Evolutionary conservation across 2,797 vertebrate species (phyloP).

Genomic region (Centroberyx gerrardi): DNA sequence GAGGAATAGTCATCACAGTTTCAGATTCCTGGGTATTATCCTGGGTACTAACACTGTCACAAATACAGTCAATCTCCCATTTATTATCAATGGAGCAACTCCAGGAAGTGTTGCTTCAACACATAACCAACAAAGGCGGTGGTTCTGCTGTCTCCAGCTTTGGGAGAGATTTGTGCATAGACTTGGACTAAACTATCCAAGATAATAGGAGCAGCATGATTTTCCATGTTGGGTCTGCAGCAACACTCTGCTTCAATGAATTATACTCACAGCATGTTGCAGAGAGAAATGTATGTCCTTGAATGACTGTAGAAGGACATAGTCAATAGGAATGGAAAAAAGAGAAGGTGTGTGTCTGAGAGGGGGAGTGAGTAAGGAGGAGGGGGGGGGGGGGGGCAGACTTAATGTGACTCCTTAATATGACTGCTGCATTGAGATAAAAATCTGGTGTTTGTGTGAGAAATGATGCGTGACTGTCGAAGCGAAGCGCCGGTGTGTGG

Average conservation of each 20-base stretch:
- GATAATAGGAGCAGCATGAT: neutral
- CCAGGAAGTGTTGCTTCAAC: neutral
- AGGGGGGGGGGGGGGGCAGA: neutral
- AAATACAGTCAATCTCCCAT: no score
- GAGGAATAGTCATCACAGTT: no score
- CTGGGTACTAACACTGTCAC: neutral
- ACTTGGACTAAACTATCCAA: neutral
- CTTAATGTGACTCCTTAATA: conserved; percentile 19
- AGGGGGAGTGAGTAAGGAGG: neutral
- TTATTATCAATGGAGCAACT: neutral
- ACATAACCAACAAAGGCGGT: neutral
- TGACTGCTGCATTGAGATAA: conserved; percentile 29
- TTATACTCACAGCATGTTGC: neutral
- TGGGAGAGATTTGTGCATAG: neutral
- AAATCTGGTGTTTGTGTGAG: conserved; percentile 28
- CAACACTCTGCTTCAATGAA: neutral
- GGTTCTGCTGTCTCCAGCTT: neutral
- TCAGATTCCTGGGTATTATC: no score
- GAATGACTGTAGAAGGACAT: conserved; percentile 44
- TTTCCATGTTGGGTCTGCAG: neutral
- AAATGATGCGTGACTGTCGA: conserved; percentile 44
- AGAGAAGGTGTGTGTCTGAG: neutral
- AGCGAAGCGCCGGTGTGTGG: conserved; percentile 37
- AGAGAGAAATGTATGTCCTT: conserved; percentile 43
- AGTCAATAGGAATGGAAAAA: conserved; percentile 9